phyloP scores from a whole-genome alignment of 1,140 invertebrate genomes.

The Holcopasites calliopsidis region DNA sequence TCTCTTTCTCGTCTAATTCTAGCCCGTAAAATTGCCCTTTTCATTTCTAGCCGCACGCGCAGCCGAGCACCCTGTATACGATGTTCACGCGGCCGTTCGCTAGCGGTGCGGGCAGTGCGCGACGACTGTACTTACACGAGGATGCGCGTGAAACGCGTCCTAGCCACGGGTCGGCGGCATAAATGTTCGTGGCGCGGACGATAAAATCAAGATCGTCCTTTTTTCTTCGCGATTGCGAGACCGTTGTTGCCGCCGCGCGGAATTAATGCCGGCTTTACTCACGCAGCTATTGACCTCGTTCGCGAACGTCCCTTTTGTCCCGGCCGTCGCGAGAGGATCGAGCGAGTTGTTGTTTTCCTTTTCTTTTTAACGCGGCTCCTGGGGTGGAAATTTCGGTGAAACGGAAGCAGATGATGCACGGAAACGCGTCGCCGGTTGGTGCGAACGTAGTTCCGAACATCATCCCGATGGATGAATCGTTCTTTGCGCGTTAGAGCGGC shows the following conservation, averaged over 20 bases:
- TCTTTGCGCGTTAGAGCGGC: not conserved
- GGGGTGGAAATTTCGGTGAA: not conserved
- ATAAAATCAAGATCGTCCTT: conserved; percentile 32
- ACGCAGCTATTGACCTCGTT: conserved; percentile 32
- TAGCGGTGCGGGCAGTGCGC: no score
- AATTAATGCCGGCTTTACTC: conserved; percentile 29
- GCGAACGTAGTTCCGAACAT: no score
- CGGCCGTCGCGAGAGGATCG: not conserved
- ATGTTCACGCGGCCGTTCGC: not conserved
- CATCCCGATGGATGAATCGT: not conserved
- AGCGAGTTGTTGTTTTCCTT: not conserved
- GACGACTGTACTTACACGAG: no score
- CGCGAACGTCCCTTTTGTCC: conserved; percentile 26
- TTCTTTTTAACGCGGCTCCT: not conserved
- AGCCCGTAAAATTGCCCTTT: no score
- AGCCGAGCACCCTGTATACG: no score
- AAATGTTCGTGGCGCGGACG: conserved; percentile 10
- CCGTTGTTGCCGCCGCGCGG: not conserved
- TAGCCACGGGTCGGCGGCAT: no score
- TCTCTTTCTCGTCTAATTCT: no score
- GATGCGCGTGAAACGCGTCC: no score
- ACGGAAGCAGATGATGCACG: not conserved
- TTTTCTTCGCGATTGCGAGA: conserved; percentile 14
- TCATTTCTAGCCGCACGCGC: no score
- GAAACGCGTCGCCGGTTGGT: not conserved